Conservation (phyloP, 2,113 vertebrate species). For the Xiphophorus hellerii region DNA sequence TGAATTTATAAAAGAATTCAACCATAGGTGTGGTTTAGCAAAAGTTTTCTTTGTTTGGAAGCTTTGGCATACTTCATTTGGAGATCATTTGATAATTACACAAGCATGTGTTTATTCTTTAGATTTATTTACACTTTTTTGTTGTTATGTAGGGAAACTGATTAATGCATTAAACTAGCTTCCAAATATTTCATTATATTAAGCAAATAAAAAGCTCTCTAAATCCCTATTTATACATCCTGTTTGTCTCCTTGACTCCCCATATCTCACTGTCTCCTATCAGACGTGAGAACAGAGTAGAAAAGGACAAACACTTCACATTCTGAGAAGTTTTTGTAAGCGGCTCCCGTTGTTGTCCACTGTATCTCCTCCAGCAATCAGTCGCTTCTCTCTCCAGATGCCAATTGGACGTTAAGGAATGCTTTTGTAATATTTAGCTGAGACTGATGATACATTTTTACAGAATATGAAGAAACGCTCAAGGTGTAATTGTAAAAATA, state of each 20-base stretch:
- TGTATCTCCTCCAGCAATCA: neutral
- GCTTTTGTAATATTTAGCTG: no score
- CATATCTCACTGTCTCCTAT: neutral
- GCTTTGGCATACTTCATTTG: neutral
- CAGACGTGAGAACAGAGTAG: neutral
- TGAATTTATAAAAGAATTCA: no score
- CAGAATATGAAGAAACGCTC: no score
- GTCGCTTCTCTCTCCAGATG: neutral
- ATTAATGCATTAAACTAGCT: neutral
- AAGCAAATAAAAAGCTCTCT: neutral
- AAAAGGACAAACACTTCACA: neutral
- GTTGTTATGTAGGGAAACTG: no score
- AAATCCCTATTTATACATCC: neutral
- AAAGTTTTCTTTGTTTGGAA: no score
- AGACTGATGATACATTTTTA: no score
- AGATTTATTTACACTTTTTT: no score
- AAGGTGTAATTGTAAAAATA: no score
- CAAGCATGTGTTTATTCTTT: neutral
- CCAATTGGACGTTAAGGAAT: no score
- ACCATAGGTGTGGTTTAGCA: no score
- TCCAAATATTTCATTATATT: neutral
- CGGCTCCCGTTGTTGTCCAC: neutral
- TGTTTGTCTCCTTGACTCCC: neutral
- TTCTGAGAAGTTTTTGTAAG: neutral
- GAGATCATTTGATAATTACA: neutral